Base-by-base conservation (phyloP, 2,888 invertebrate species). In the Pseudococcus jackbeardsleyi region DNA sequence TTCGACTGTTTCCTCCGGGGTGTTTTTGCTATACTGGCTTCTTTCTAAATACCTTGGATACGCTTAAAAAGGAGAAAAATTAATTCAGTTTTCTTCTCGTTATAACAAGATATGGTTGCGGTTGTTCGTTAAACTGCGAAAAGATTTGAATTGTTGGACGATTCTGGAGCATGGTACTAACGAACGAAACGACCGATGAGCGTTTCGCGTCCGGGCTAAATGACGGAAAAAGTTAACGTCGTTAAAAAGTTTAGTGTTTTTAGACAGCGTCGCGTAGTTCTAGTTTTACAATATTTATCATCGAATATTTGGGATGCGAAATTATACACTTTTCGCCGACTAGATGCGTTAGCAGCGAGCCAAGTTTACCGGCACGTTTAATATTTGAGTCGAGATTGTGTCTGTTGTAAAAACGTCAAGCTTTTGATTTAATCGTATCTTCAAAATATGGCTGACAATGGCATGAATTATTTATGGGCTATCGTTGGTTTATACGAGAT, bases 361-460 rank as follows among this genome's bases (percentile, higher is more conserved):
- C 15, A 72, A 72, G 68, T 72, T 72, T 72, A 72, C 68, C 33
- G 68, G 68, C 68, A 72, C 68, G 68, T 33, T 26, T 72, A 33
- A 72, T 72, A 72, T 72, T 26, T 26, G 33, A 33, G 68, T 72
- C 15, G 68, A 72, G 68, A 26, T 72, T 72, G 68, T 72, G 68
- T 26, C 68, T 59, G 59, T 19, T 33, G 85, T 19, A 22, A 26
- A 64, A 64, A 39, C 85, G 85, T 85, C 64, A 64, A 85, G 59
- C 59, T 85, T 85, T 39, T 54, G 85, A 85, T 85, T 59, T 85
- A 85, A 85, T 85, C 85, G 85, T 33, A 64, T 85, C 85, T 50
- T 85, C 26, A 85, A 85, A 85, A 85, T 85, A 64, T 85, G 64
- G 85, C 54, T 54, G 85, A 33, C 85, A 50, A 54, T 85, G 9